Percentiles rank a stretch among this genome's conserved stretches.
These are phyloP conservation scores for Nephila pilipes DNA, from an alignment of 1,140 invertebrate genomes.

Conservation along the genomic window DNA sequence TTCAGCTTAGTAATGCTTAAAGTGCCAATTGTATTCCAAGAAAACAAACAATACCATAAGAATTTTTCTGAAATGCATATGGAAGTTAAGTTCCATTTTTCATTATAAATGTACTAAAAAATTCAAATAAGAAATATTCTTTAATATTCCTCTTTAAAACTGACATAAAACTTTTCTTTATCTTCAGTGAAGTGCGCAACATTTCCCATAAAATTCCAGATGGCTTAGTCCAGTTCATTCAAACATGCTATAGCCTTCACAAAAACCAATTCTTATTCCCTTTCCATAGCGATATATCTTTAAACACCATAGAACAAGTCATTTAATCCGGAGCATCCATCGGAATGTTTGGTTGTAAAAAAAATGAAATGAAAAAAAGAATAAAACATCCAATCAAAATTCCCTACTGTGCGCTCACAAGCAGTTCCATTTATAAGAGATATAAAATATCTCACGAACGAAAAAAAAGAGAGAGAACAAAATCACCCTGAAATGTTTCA, in stretches of 20 bases:
- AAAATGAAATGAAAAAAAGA: background rate
- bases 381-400: constrained; percentile 30
- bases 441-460: constrained; percentile 31
- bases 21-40: no score
- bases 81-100: no score
- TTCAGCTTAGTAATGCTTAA: no score
- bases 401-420: background rate
- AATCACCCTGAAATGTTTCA: constrained; percentile 31
- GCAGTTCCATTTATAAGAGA: constrained; percentile 26
- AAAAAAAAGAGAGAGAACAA: background rate
- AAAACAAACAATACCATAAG: no score
- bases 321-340: constrained; percentile 5
- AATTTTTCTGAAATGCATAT: no score
- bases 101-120: no score
- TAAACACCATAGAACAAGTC: constrained; percentile 10
- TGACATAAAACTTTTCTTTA: background rate
- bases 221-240: background rate
- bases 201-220: background rate
- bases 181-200: background rate
- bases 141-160: no score
- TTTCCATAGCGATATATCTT: background rate
- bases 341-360: background rate
- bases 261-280: background rate
- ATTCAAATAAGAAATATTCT: no score
- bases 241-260: no score